Conservation (phyloP, 2,797 vertebrate species). For the Semotilus atromaculatus region DNA sequence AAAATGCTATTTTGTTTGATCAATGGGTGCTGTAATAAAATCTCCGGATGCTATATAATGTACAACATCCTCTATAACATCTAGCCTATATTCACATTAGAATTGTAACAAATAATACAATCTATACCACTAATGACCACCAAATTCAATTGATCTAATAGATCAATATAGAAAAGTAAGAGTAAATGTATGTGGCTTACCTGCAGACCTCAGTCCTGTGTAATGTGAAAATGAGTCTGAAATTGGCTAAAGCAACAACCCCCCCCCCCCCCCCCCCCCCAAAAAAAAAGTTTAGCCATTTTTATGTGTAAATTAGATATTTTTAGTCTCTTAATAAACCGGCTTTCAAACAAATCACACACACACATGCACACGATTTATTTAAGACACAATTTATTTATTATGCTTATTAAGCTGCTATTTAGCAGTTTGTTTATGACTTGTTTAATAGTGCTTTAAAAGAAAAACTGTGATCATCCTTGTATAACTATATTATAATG, state of each 20-base stretch:
- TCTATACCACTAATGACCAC: neutral
- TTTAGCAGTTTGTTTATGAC: neutral
- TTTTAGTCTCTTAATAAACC: neutral
- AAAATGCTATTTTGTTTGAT: slow-evolving; percentile 14
- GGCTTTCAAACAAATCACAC: neutral
- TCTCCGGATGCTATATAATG: neutral
- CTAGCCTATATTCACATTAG: neutral
- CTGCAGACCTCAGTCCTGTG: slow-evolving; percentile 66
- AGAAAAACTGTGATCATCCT: neutral
- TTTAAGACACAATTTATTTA: neutral
- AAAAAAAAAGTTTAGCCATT: neutral
- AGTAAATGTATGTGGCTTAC: slow-evolving; percentile 62
- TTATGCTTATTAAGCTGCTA: neutral
- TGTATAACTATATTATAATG: neutral
- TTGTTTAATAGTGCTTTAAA: neutral
- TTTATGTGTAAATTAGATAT: neutral
- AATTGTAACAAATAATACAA: neutral
- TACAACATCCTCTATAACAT: neutral
- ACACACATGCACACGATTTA: neutral
- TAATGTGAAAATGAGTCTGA: slow-evolving; percentile 58
- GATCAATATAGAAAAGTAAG: neutral
- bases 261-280: accelerated
- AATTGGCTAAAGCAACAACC: slow-evolving; percentile 38
- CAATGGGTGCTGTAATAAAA: neutral
- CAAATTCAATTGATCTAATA: neutral